Base-by-base conservation (phyloP, 2,113 vertebrate species). In the Hemibagrus wyckioides region DNA sequence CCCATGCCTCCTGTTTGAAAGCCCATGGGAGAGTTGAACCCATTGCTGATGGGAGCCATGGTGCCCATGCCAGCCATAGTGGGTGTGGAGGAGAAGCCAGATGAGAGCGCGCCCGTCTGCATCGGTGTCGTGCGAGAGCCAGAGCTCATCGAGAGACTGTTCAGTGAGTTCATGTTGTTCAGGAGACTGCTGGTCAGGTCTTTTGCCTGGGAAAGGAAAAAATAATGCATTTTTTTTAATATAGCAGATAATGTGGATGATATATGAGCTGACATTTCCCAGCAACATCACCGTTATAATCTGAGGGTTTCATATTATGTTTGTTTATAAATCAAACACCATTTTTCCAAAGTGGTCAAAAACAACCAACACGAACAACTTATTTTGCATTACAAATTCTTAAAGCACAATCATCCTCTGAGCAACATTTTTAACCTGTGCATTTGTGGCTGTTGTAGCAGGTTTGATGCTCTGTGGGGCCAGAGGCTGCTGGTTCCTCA, bases 101-200 rank as follows among this genome's bases (percentile, higher is more conserved):
- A 91, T 81, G 96, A 92, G 87, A 96, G 84, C 69, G 92, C 83
- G 82, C 90, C 6, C 15, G 91, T 91, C 85, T 94, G 95, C 39
- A 91, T 85, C 0, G 93, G 89, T n/a, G 93, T 85, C 57, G 95
- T 90, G 82, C 97, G 96, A 85, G 95, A 61, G 4, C 92, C 88
- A 86, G 95, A 95, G 87, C 90, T 94, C 89, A 97, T 82, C 13
- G 97, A 94, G 82, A 97, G 89, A 91, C 87, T 95, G 90, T 93
- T 95, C 85, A 99, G 91, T 6, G 97, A 97, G 0, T 96, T 94
- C 96, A 99, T 97, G 89, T 93, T 98, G 92, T 96, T 98, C 93
- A 99, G 93, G 89, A 99, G 92, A 50, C 97, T 98, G 92, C 96
- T 97, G 83, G 97, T 99, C 92, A 99, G 94, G 92, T 99, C 97